These are phyloP conservation scores for Muntiacus reevesi DNA, from an alignment of 2,113 vertebrate species.

Conservation along the genomic window DNA sequence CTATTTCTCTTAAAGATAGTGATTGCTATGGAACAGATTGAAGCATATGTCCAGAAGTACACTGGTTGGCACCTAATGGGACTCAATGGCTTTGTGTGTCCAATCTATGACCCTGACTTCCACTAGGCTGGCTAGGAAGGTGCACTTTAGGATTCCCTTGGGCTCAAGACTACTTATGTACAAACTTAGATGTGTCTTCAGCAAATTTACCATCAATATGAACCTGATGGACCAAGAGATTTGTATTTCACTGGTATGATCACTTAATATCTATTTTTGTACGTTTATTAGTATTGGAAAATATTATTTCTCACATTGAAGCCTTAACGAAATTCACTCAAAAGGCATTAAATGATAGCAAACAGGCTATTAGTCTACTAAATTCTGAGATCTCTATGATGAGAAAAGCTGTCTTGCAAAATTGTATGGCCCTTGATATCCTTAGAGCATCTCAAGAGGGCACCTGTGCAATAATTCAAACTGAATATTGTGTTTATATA, in stretches of 20 bases:
- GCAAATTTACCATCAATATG: background rate
- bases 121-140: background rate
- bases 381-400: background rate
- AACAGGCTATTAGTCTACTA: background rate
- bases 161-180: background rate
- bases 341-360: background rate
- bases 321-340: background rate
- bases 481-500: background rate
- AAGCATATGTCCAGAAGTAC: background rate
- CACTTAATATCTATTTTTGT: background rate
- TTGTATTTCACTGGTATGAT: background rate
- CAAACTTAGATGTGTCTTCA: background rate
- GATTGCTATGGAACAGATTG: background rate
- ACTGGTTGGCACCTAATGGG: background rate
- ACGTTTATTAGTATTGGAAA: background rate
- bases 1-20: background rate
- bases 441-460: background rate
- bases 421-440: background rate
- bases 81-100: background rate
- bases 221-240: background rate
- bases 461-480: background rate
- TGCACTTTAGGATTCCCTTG: background rate
- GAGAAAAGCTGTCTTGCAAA: background rate
- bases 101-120: background rate
- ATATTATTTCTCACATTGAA: background rate